phyloP scores from a whole-genome alignment of 2,888 invertebrate genomes.

The Unio pictorum region DNA sequence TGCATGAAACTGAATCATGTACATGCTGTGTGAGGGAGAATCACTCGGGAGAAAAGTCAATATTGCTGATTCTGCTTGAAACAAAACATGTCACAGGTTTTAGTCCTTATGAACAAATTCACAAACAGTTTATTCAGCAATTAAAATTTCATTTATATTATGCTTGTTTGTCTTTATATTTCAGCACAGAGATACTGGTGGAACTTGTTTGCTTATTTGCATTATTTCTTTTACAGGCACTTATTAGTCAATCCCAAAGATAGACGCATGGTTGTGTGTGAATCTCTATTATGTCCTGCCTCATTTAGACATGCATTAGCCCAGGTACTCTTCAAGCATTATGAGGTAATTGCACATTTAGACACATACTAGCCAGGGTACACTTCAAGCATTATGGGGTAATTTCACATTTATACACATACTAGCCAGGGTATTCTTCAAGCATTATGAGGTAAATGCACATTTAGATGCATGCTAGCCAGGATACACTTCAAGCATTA shows the following conservation, averaged over 20 bases:
- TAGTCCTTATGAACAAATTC: too few species aligned
- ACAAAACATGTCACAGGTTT: too few species aligned
- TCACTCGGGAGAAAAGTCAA: too few species aligned
- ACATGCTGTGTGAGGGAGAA: too few species aligned
- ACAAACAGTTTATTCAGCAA: too few species aligned
- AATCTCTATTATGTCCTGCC: conserved; percentile 88
- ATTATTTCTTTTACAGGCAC: conserved; percentile 76
- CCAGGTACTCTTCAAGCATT: conserved; percentile 91
- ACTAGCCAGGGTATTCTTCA: conserved; percentile 40
- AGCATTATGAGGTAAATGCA: conserved; percentile 78
- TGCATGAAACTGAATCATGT: too few species aligned
- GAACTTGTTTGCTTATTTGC: too few species aligned
- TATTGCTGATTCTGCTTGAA: too few species aligned
- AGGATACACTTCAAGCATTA: conserved; percentile 93
- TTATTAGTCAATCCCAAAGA: conserved; percentile 94
- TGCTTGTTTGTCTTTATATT: too few species aligned
- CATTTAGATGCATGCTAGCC: conserved; percentile 79
- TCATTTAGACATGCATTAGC: conserved; percentile 89
- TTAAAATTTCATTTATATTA: too few species aligned
- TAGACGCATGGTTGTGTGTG: conserved; percentile 92
- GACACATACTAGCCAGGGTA: conserved; percentile 66
- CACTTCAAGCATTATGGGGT: conserved; percentile 79
- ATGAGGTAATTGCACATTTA: conserved; percentile 79
- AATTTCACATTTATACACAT: conserved; percentile 83
- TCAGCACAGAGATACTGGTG: too few species aligned